Conservation (phyloP, 2,113 vertebrate species). For the Archocentrus centrarchus region DNA sequence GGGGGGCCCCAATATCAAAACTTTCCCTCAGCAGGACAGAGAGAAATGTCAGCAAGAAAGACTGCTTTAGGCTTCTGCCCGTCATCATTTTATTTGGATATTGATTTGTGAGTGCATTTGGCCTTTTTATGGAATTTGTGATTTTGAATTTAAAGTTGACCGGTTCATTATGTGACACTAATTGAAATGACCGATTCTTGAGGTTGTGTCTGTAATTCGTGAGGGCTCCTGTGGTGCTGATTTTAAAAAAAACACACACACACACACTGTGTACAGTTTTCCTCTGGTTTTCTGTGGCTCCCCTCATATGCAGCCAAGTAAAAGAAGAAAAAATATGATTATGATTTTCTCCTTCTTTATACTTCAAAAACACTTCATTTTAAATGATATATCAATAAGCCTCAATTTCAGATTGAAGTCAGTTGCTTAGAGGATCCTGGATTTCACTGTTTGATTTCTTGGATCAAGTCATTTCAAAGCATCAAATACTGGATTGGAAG, state of each 20-base stretch:
- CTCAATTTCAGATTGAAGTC: no score
- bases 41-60: slow-evolving; percentile 68
- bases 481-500: neutral
- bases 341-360: neutral
- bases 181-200: neutral
- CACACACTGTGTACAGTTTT: rapidly evolving
- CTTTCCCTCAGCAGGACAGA: slow-evolving; percentile 49
- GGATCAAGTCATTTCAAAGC: rapidly evolving
- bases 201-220: rapidly evolving
- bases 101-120: slow-evolving; percentile 36
- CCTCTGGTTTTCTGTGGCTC: neutral
- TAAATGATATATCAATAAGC: neutral
- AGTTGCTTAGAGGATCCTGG: rapidly evolving
- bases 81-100: slow-evolving; percentile 46
- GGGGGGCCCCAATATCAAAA: slow-evolving; percentile 64
- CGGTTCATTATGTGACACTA: neutral
- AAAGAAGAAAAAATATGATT: neutral
- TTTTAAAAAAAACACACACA: no score
- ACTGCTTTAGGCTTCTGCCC: slow-evolving; percentile 47
- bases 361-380: neutral
- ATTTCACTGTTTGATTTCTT: neutral
- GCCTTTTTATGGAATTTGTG: slow-evolving; percentile 37
- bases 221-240: neutral
- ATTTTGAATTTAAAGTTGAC: neutral
- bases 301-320: neutral